These are phyloP conservation scores for Podarcis lilfordi DNA, from an alignment of 2,797 vertebrate genomes.

Conservation along the genomic window DNA sequence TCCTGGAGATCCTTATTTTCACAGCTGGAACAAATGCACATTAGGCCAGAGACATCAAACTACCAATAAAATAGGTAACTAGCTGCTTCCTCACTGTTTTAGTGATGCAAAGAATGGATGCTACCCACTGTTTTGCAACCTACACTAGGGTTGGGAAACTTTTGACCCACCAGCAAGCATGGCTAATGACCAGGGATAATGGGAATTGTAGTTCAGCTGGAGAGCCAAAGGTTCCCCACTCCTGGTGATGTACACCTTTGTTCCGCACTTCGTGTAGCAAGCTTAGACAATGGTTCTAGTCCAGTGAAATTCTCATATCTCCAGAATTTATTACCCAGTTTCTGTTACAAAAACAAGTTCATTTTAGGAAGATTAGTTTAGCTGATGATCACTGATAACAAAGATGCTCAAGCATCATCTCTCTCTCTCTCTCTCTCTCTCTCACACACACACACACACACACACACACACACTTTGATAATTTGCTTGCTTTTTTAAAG, in stretches of 20 bases:
- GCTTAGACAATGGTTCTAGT: background rate
- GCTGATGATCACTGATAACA: background rate
- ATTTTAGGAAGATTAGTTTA: background rate
- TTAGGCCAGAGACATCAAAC: constrained; percentile 46
- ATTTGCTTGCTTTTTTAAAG: background rate
- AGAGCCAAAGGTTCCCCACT: no score
- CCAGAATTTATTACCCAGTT: background rate
- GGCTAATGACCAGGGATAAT: no score
- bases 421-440: background rate
- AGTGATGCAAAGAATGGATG: background rate
- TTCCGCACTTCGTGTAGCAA: background rate
- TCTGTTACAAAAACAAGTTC: background rate
- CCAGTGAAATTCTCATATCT: background rate
- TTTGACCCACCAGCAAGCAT: no score
- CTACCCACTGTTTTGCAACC: background rate
- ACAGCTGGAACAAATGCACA: constrained; percentile 74
- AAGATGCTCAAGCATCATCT: background rate
- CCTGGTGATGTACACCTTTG: background rate
- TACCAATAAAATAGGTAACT: background rate
- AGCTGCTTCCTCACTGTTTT: background rate
- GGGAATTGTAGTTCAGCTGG: no score
- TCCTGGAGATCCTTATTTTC: constrained; percentile 83
- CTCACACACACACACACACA: no score
- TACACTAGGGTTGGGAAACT: background rate
- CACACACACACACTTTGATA: no score